Evolutionary conservation across 2,113 vertebrate genomes (phyloP).

Genomic region (Corvus hawaiiensis): DNA sequence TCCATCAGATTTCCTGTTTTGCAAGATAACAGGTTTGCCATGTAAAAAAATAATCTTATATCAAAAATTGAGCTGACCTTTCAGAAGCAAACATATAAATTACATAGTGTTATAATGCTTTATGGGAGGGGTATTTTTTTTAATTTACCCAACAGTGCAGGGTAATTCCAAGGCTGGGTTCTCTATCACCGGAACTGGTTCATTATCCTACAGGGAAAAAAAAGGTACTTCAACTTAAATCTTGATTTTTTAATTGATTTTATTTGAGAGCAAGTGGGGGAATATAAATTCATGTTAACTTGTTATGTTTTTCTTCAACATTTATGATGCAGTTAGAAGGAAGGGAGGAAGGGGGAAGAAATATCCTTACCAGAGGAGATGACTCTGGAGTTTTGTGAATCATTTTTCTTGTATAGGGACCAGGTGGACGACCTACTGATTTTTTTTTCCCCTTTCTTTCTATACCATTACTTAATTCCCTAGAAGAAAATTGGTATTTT

Average conservation of each 20-base stretch:
- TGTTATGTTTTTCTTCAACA: slow-evolving; percentile 1
- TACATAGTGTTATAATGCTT: background rate
- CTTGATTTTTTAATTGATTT: background rate
- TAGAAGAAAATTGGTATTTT: slow-evolving; percentile 65
- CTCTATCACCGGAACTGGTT: slow-evolving; percentile 73
- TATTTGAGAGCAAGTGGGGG: background rate
- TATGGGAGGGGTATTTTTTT: background rate
- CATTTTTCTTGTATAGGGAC: slow-evolving; percentile 83
- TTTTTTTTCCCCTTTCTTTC: slow-evolving; percentile 92
- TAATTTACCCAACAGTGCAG: slow-evolving; percentile 82
- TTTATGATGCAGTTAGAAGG: background rate
- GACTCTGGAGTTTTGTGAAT: slow-evolving; percentile 77
- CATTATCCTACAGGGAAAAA: slow-evolving; percentile 63
- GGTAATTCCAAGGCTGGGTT: slow-evolving; percentile 81
- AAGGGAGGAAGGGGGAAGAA: background rate
- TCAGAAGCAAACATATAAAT: background rate
- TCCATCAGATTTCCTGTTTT: slow-evolving; percentile 80
- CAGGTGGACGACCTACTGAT: slow-evolving; percentile 81
- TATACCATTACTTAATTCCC: slow-evolving; percentile 85
- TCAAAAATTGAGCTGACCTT: background rate
- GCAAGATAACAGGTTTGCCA: slow-evolving; percentile 1
- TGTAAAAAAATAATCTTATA: background rate
- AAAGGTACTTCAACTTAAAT: background rate
- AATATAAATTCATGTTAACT: background rate
- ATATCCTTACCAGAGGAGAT: slow-evolving; percentile 71